Evolutionary conservation across 2,113 vertebrate species (phyloP).

Genomic region (Gobius niger): DNA sequence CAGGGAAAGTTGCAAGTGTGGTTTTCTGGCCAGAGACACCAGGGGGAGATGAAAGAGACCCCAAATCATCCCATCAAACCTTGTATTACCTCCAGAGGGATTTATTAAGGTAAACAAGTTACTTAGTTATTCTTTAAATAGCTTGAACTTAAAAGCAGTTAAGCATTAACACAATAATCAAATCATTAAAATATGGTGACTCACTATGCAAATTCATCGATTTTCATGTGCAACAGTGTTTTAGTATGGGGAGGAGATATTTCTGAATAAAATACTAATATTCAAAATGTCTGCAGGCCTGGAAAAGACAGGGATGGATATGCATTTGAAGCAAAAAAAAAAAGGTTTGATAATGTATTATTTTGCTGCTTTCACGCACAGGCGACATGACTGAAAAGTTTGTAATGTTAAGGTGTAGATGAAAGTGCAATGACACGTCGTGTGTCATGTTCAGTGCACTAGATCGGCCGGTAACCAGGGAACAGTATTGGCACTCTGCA

Average conservation of each 20-base stretch:
- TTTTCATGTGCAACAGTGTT: neutral
- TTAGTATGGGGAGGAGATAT: neutral
- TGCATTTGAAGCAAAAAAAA: neutral
- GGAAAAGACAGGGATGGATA: neutral
- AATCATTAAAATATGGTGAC: no score
- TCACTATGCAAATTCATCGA: neutral
- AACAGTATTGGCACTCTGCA: neutral
- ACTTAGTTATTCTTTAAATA: no score
- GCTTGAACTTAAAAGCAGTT: no score
- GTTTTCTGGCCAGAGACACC: no score
- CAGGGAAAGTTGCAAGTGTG: no score
- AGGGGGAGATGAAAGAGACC: no score
- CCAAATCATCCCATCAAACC: no score
- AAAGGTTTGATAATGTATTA: no score
- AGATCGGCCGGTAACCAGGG: neutral
- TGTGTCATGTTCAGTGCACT: neutral
- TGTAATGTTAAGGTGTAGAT: neutral
- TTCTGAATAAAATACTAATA: neutral
- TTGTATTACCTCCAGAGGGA: no score
- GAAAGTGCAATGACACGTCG: neutral
- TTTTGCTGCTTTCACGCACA: neutral
- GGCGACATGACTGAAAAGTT: neutral
- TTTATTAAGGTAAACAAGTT: no score
- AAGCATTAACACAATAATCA: no score
- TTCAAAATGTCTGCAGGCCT: neutral